Evolutionary conservation across 2,797 vertebrate species (phyloP).

Genomic region (Aeoliscus strigatus): DNA sequence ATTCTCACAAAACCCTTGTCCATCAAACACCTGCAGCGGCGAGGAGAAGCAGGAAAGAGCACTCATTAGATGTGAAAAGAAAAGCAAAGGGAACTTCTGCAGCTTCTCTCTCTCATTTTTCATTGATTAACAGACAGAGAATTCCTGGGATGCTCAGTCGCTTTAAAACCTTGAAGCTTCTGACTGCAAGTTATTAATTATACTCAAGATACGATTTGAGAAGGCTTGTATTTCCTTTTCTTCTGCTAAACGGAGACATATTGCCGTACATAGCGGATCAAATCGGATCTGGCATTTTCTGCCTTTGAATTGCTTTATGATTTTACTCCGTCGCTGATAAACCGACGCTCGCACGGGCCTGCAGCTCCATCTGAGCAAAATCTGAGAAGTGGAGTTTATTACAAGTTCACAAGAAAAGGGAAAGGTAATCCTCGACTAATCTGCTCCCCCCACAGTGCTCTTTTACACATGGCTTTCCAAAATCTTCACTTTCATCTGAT

Average conservation of each 20-base stretch:
- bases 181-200: no score
- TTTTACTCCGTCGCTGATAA: not conserved
- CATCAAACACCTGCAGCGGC: conserved; percentile 85
- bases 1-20: conserved; percentile 94
- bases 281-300: not conserved
- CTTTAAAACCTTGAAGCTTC: no score
- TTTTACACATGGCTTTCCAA: conserved; percentile 14
- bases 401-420: conserved; percentile 5
- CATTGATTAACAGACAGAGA: no score
- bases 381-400: conserved; percentile 1
- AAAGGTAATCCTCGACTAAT: conserved; percentile 22
- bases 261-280: not conserved
- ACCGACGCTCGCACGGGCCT: not conserved
- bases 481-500: conserved; percentile 19
- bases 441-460: conserved; percentile 11
- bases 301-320: not conserved
- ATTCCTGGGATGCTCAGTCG: no score
- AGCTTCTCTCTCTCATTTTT: no score
- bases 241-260: no score
- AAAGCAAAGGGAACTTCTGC: no score
- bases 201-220: no score
- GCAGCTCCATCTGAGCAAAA: not conserved
- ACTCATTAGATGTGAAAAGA: no score
- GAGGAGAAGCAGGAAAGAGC: conserved; percentile 3
- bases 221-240: no score